Evolutionary conservation across 2,113 vertebrate genomes (phyloP).

Genomic region (Steatornis caripensis): DNA sequence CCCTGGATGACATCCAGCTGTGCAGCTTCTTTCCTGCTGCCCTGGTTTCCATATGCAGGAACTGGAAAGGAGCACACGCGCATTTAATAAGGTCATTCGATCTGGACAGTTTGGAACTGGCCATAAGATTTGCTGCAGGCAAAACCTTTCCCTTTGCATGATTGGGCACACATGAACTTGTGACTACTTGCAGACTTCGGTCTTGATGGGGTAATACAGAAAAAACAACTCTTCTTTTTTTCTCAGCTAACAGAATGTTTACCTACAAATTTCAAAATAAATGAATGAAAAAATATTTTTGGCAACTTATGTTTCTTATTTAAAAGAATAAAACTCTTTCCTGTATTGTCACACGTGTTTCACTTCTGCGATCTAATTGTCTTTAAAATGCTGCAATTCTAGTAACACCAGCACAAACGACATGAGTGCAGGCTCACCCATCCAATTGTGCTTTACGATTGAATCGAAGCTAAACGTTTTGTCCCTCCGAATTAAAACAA

Average conservation of each 20-base stretch:
- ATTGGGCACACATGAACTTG: neutral
- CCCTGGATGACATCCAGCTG: neutral
- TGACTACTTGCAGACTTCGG: neutral
- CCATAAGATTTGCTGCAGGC: neutral
- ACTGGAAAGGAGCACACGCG: neutral
- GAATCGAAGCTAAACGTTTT: neutral
- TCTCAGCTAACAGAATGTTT: neutral
- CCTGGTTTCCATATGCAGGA: neutral
- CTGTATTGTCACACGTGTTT: neutral
- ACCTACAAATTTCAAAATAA: neutral
- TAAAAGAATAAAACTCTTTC: neutral
- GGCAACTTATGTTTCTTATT: neutral
- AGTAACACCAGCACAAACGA: neutral
- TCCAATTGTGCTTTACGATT: neutral
- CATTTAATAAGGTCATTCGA: neutral
- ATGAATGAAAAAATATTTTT: neutral
- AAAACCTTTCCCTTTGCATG: neutral
- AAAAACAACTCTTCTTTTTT: neutral
- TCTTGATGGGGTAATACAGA: neutral
- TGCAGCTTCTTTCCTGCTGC: neutral
- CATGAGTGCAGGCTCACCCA: neutral
- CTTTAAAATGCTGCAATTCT: neutral
- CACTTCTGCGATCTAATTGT: neutral
- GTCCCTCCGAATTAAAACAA: neutral
- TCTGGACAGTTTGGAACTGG: neutral